These are phyloP conservation scores for Eueides isabella DNA, from an alignment of 1,140 invertebrate genomes.

Conservation along the genomic window DNA sequence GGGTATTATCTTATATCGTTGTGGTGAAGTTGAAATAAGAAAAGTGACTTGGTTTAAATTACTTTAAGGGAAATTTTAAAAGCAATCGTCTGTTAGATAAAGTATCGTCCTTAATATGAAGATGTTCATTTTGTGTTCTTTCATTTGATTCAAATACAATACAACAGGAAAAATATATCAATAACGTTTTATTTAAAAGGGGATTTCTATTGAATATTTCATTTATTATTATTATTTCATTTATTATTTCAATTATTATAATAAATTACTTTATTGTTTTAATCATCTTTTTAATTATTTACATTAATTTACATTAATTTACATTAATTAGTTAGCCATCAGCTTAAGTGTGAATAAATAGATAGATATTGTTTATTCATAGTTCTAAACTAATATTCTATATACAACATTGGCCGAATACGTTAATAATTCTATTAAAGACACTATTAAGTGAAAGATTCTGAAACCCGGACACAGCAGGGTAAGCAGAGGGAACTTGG, in stretches of 20 bases:
- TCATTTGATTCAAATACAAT: too few species aligned
- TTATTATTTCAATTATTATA: too few species aligned
- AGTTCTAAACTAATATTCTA: not conserved
- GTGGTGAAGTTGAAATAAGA: not conserved
- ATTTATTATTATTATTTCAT: too few species aligned
- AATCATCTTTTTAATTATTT: not conserved
- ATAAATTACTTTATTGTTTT: too few species aligned
- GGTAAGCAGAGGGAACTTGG: too few species aligned
- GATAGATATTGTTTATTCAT: not conserved
- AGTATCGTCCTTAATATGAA: not conserved
- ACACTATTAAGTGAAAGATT: not conserved
- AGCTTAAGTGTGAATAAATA: not conserved
- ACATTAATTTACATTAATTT: not conserved
- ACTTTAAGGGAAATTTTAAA: not conserved
- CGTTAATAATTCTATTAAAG: not conserved
- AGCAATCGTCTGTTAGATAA: not conserved
- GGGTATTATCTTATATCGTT: not conserved
- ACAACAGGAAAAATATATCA: too few species aligned
- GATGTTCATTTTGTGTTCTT: not conserved
- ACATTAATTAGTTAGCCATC: not conserved
- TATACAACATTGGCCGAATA: not conserved
- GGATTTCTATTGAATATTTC: too few species aligned
- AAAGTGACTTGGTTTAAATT: not conserved
- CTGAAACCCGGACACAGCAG: too few species aligned
- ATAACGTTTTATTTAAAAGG: too few species aligned